Evolutionary conservation across 2,113 vertebrate species (phyloP), one percentile per base, ranked within the genome.

Genomic region (Lophius piscatorius): DNA sequence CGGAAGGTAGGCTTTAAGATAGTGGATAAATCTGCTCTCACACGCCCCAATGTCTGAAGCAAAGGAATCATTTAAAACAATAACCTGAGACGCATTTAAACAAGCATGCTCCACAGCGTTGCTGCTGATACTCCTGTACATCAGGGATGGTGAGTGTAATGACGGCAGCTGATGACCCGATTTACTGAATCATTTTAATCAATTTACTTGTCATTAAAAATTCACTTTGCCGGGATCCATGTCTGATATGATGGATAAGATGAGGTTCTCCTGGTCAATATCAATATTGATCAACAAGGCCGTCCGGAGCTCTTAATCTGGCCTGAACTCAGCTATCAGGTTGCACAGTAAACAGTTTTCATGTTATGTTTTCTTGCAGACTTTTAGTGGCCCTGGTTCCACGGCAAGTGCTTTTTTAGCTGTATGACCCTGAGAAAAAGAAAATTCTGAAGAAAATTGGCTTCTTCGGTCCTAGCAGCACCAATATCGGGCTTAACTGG

Each of bases 201-300:
- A 58, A 68, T 76, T 56, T 9, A n/a, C 14, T 21, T 52, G 34
- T 57, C 17, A 75, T 86, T 76, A 12, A 66, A 71, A 75, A 61
- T 51, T 69, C 48, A 48, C 64, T 67, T n/a, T 6, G 11, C 10
- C 3, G 5, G 9, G 14, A 18, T 41, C 31, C 46, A 29, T 16
- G 50, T 54, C 55, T 41, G 29, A 64, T 60, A 36, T 60, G 73
- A 83, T 57, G 28, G 44, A 77, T 76, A 54, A 38, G 52, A 24
- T n/a, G n/a, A n/a, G n/a, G 35, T 23, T 62, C 49, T 42, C 21
- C 18, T 40, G 60, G 69, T 75, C 80, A 17, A 62, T 56, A 62
- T 34, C 36, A 23, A 39, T 41, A 75, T 78, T n/a, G n/a, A n/a
- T n/a, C 51, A 35, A 23, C 13, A 12, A 21, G 56, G 9, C 12